phyloP scores from a whole-genome alignment of 2,888 invertebrate genomes.

The Petrolisthes manimaculis region DNA sequence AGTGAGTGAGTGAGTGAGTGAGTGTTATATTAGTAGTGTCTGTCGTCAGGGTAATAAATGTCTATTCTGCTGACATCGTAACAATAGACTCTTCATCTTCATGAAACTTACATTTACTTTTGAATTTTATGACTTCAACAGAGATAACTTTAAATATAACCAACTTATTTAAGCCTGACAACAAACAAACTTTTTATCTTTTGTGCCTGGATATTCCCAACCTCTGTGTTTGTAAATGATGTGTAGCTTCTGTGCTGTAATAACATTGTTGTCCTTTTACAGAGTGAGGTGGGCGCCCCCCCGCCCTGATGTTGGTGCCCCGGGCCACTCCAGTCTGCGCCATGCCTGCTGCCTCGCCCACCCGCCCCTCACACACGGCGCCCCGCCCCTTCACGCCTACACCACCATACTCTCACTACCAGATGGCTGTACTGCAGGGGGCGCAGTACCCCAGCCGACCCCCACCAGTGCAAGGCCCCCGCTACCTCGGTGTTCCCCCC shows the following conservation, averaged over 20 bases:
- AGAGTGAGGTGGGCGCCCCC: neutral
- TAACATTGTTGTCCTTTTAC: neutral
- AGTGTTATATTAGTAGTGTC: neutral
- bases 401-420: conserved; percentile 47
- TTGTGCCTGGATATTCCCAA: neutral
- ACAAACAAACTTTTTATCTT: neutral
- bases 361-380: conserved; percentile 52
- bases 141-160: neutral
- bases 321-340: conserved; percentile 49
- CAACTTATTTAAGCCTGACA: neutral
- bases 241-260: neutral
- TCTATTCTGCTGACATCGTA: neutral
- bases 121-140: neutral
- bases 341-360: conserved; percentile 63
- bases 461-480: conserved; percentile 12
- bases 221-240: neutral
- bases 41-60: neutral
- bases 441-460: conserved; percentile 24
- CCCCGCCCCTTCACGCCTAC: conserved; percentile 50
- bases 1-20: conserved; percentile 1
- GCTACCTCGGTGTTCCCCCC: conserved; percentile 45
- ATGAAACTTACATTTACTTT: neutral
- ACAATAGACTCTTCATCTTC: neutral
- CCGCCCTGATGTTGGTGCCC: conserved; percentile 56
- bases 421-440: conserved; percentile 29